These are phyloP conservation scores for Bradynema listronoti DNA, from an alignment of 1,140 invertebrate species.

Conservation along the genomic window DNA sequence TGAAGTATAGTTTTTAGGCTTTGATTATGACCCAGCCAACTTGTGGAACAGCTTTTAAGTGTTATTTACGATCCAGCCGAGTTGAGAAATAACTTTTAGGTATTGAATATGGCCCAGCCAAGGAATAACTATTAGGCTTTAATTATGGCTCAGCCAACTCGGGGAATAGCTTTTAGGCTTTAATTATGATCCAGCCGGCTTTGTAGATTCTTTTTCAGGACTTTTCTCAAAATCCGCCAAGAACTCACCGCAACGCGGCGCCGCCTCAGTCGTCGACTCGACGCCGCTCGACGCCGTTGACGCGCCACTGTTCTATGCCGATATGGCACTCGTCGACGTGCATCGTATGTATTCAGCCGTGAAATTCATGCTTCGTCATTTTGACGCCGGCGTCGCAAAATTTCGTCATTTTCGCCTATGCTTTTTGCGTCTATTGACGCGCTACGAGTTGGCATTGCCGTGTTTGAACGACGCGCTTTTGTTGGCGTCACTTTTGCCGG, in stretches of 20 bases:
- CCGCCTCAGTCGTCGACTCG: background rate
- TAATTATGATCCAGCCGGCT: no score
- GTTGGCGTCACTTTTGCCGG: conserved; percentile 82
- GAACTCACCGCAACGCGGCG: no score
- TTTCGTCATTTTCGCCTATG: conserved; percentile 68
- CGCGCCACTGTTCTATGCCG: no score
- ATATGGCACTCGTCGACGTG: conserved; percentile 3
- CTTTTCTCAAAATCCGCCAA: background rate
- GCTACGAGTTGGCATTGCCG: conserved; percentile 94
- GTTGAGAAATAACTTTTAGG: no score
- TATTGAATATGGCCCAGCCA: no score
- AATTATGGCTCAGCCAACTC: no score
- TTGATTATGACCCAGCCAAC: no score
- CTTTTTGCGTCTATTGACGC: conserved; percentile 80
- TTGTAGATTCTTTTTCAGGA: conserved; percentile 1
- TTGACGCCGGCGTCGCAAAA: background rate
- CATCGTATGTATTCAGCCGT: conserved; percentile 28
- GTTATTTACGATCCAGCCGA: no score
- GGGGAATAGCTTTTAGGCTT: no score
- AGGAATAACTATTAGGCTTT: no score
- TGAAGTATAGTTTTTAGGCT: no score
- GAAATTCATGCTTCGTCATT: conserved; percentile 19
- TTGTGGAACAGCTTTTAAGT: no score
- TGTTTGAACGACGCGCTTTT: conserved; percentile 84
- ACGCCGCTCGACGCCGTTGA: conserved; percentile 3